phyloP scores from a whole-genome alignment of 2,797 vertebrate species.

The Todus mexicanus region DNA sequence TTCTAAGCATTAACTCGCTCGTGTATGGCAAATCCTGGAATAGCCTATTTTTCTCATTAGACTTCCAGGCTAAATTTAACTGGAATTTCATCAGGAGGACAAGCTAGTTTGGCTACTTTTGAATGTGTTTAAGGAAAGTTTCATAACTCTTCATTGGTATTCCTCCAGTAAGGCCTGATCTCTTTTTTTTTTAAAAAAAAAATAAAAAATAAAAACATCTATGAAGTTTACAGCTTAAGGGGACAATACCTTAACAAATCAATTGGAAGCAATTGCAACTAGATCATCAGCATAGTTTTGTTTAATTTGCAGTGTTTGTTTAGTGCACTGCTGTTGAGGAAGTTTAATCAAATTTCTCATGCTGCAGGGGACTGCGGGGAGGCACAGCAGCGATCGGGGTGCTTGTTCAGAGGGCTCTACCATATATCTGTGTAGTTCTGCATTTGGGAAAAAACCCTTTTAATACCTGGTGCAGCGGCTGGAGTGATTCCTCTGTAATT shows the following conservation, averaged over 20 bases:
- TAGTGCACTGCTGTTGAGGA: conserved; percentile 27
- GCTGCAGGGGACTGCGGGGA: not conserved
- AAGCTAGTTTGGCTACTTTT: not conserved
- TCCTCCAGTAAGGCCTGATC: not conserved
- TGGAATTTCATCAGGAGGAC: not conserved
- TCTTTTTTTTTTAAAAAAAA: not conserved
- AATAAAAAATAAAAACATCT: no score
- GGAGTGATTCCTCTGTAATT: not conserved
- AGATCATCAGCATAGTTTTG: conserved; percentile 55
- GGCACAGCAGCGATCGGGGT: not conserved
- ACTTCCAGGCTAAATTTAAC: not conserved
- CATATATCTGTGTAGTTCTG: not conserved
- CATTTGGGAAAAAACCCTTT: not conserved
- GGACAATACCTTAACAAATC: conserved; percentile 44
- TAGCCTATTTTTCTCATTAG: not conserved
- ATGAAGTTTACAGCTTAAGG: conserved; percentile 1
- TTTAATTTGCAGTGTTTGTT: conserved; percentile 56
- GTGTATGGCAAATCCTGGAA: not conserved
- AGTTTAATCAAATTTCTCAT: conserved; percentile 7
- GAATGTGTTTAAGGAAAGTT: not conserved
- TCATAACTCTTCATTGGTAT: not conserved
- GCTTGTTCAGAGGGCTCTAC: not conserved
- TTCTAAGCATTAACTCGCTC: not conserved
- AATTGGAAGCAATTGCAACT: conserved; percentile 51
- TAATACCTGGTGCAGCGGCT: not conserved